Evolutionary conservation across 2,113 vertebrate species (phyloP).

Genomic region (Haemorhous mexicanus): DNA sequence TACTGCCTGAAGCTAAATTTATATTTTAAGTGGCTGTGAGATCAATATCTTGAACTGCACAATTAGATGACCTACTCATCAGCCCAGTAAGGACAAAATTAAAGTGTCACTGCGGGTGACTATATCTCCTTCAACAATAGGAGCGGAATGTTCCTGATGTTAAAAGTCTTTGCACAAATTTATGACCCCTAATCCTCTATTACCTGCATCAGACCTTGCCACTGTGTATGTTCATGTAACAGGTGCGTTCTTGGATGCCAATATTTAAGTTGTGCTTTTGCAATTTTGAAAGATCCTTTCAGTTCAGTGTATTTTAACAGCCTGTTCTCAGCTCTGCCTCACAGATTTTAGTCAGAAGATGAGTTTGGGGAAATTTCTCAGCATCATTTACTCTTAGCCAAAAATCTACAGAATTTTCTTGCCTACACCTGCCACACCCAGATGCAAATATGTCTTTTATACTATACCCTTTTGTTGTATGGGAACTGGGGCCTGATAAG

Average conservation of each 20-base stretch:
- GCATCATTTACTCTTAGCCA: accelerated
- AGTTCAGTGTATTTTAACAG: accelerated
- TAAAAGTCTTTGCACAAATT: neutral
- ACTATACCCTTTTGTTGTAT: neutral
- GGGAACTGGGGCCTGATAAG: neutral
- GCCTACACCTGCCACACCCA: accelerated
- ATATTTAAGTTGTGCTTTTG: neutral
- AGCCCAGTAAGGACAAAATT: neutral
- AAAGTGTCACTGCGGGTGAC: neutral
- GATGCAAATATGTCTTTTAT: neutral
- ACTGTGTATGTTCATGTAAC: neutral
- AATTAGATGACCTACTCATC: neutral
- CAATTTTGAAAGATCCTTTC: neutral
- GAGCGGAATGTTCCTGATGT: neutral
- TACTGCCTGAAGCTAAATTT: neutral
- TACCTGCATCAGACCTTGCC: accelerated
- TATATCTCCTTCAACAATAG: neutral
- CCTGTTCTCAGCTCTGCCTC: neutral
- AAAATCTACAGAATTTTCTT: neutral
- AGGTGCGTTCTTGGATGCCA: neutral
- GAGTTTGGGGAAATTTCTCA: neutral
- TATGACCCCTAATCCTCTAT: neutral
- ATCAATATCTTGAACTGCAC: neutral
- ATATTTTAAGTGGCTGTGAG: neutral
- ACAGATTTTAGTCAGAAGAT: neutral